A percentile compares a stretch with the other conserved stretches of the same genome.
Evolutionary conservation across 1,140 invertebrate species (phyloP).

Genomic region (Lasaia peninsularis): DNA sequence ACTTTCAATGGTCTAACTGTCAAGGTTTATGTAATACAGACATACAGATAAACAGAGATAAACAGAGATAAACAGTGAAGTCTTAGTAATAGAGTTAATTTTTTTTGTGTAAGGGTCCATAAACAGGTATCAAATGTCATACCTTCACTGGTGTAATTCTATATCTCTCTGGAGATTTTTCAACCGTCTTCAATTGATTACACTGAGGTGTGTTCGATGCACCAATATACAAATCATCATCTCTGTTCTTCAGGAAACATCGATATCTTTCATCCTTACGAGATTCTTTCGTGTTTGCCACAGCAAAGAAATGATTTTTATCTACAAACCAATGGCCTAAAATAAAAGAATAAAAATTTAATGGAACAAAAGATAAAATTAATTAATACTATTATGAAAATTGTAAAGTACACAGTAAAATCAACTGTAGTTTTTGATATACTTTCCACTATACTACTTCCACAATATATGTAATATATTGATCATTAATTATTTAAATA

Average conservation of each 20-base stretch:
- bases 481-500: too few species aligned
- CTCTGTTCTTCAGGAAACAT: constrained; percentile 95
- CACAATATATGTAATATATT: too few species aligned
- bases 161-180: constrained; percentile 94
- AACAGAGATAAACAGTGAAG: too few species aligned
- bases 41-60: too few species aligned
- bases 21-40: too few species aligned
- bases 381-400: background rate
- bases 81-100: too few species aligned
- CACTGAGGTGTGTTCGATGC: constrained; percentile 96
- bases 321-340: constrained; percentile 94
- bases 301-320: constrained; percentile 96
- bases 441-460: too few species aligned
- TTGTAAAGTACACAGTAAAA: background rate
- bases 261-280: constrained; percentile 95
- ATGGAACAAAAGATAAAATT: background rate
- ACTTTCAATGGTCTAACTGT: too few species aligned
- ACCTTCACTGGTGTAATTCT: constrained; percentile 88
- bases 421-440: too few species aligned
- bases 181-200: constrained; percentile 93
- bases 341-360: constrained; percentile 28
- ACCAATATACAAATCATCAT: constrained; percentile 91
- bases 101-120: too few species aligned
- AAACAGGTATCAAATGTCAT: too few species aligned
- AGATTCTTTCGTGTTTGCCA: constrained; percentile 96